A percentile compares a stretch with the other conserved stretches of the same genome.
These are phyloP conservation scores for Galbula dea DNA, from an alignment of 2,113 vertebrate genomes.

Conservation along the genomic window DNA sequence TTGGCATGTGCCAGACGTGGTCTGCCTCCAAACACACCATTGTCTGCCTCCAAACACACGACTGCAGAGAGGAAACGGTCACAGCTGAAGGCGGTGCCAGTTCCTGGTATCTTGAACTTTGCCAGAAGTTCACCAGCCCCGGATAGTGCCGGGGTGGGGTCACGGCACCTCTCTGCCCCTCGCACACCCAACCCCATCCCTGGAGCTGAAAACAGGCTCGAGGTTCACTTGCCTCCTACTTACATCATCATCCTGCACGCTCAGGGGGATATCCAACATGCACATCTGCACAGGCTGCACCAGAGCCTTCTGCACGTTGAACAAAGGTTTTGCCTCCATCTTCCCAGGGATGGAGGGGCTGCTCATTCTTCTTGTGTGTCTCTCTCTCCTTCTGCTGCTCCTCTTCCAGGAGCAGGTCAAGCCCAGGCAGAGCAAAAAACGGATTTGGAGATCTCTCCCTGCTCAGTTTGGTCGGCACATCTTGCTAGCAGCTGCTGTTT, in stretches of 20 bases:
- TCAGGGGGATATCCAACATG: slow-evolving; percentile 84
- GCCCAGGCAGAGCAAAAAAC: too few relatives aligned
- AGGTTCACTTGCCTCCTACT: slow-evolving; percentile 39
- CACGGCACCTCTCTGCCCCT: not conserved
- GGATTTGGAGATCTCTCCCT: too few relatives aligned
- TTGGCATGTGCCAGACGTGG: not conserved
- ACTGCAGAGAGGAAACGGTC: not conserved
- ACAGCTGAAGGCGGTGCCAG: slow-evolving; percentile 13
- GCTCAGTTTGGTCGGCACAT: not conserved
- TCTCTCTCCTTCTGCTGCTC: not conserved
- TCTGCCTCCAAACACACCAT: not conserved
- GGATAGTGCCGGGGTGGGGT: not conserved
- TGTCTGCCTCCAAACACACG: not conserved
- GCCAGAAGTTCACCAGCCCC: slow-evolving; percentile 30
- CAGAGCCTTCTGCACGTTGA: slow-evolving; percentile 85
- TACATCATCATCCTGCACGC: slow-evolving; percentile 83
- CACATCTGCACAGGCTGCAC: slow-evolving; percentile 85
- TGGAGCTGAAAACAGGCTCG: not conserved
- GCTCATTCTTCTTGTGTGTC: slow-evolving; percentile 11
- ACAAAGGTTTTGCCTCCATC: slow-evolving; percentile 84
- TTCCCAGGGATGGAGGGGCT: slow-evolving; percentile 44
- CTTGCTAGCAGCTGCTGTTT: not conserved
- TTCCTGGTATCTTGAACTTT: not conserved
- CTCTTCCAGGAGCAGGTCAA: not conserved
- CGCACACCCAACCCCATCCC: not conserved